Base-by-base conservation (phyloP, 2,797 vertebrate species). In the Distichodus sexfasciatus region DNA sequence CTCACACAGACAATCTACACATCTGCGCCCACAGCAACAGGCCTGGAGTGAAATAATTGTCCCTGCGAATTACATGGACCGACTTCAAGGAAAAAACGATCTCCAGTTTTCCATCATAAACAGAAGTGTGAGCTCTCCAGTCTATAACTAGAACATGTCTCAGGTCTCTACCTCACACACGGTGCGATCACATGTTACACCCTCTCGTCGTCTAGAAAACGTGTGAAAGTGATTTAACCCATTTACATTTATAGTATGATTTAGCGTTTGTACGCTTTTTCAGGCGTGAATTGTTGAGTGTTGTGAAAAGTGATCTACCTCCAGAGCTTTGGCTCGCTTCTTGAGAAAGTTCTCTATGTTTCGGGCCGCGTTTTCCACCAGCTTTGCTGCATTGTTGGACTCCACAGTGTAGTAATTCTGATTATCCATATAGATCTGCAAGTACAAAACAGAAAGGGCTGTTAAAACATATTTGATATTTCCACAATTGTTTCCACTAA, bases 261-360 rank as follows among this genome's bases (percentile, higher is more conserved):
- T 5, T n/a, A n/a, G n/a, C n/a, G n/a, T n/a, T n/a, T n/a, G n/a
- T n/a, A n/a, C n/a, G n/a, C n/a, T n/a, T n/a, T n/a, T n/a, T n/a
- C n/a, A n/a, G n/a, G n/a, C n/a, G n/a, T n/a, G n/a, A n/a, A n/a
- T n/a, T n/a, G n/a, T n/a, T n/a, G n/a, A n/a, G n/a, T n/a, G n/a
- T n/a, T n/a, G n/a, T n/a, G n/a, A n/a, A n/a, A n/a, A 21, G 51
- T 23, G 19, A 19, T 41, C 6, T 88, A 98, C 97, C 94, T 95
- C 91, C 75, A 99, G 87, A 44, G 96, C 96, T 80, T 92, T 92
- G 6, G 95, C 95, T 74, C 96, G 91, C 79, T 98, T 98, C 79
- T 84, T 91, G 19, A 99, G 86, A 79, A 99, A 94, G 79, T 96
- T 94, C 83, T 98, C 96, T 63, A 98, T 98, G 74, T 98, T 95